phyloP scores from a whole-genome alignment of 2,888 invertebrate species.

The Calephelis perditalis region DNA sequence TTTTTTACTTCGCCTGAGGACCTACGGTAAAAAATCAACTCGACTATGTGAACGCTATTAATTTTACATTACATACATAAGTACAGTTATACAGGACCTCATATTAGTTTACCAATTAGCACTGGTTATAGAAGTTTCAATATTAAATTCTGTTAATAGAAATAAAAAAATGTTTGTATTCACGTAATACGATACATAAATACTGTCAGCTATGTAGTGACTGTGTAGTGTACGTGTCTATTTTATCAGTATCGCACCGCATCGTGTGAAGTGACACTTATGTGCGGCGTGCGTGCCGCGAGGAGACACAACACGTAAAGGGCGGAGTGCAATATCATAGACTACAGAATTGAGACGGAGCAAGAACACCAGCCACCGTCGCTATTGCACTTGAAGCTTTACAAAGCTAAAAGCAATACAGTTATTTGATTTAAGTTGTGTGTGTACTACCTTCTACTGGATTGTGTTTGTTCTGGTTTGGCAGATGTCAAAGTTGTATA shows the following conservation, averaged over 20 bases:
- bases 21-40: no score
- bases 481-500: constrained; percentile 77
- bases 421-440: constrained; percentile 77
- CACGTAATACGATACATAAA: no score
- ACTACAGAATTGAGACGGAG: constrained; percentile 69
- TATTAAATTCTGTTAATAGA: no score
- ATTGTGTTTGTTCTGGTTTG: constrained; percentile 76
- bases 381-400: constrained; percentile 76
- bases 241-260: not conserved
- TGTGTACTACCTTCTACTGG: constrained; percentile 68
- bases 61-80: no score
- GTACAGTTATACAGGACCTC: no score
- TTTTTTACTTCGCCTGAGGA: no score
- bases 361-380: constrained; percentile 70
- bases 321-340: constrained; percentile 77
- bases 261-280: not conserved
- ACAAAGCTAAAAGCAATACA: constrained; percentile 78
- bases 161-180: no score
- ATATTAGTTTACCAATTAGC: no score
- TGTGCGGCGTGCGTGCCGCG: constrained; percentile 47
- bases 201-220: no score
- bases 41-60: no score
- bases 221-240: no score
- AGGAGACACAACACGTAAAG: constrained; percentile 67
- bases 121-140: no score